Evolutionary conservation across 2,797 vertebrate genomes (phyloP), one percentile per base, ranked within the genome.

Genomic region (Pseudomugil tenellus): DNA sequence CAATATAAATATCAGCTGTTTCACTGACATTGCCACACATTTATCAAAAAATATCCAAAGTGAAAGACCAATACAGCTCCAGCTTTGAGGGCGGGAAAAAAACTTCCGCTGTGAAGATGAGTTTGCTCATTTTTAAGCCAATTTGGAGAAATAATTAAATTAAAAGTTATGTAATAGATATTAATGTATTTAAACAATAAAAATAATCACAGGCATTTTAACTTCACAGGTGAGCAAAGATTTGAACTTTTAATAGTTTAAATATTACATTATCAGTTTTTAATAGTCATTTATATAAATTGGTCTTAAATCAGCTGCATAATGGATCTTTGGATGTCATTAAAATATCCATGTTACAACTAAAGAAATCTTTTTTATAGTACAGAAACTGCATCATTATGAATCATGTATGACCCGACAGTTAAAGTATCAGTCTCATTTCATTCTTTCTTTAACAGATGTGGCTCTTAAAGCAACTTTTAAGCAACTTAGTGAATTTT

Each of bases 401-500:
- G 14, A 54, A 63, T 57, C n/a, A 46, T 34, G 2, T 0, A 43
- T 58, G 35, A 57, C 53, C 31, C 56, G 70, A 19, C 31, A 58
- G 37, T 46, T 31, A 31, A 46, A 61, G 2, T 13, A 28, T 43
- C 16, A 43, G 12, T 43, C 1, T 58, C 13, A 48, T 67, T 4
- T 26, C 2, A 31, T 26, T 32, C 28, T 41, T 19, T 35, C 55
- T 65, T 58, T 14, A 19, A 19, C 26, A 29, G 56, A 82, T 6
- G 10, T 65, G 23, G 69, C 58, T 57, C 72, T 75, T 51, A 13
- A 46, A 37, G 74, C 48, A 59, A 81, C 59, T 62, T 84, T 83
- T 62, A 61, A 74, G 62, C 35, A 39, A 28, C 67, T 72, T 83
- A 83, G 84, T 83, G 78, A 74, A 78, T 58, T 77, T 83, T 80